Evolutionary conservation across 1,140 invertebrate species (phyloP).

Genomic region (Pinna nobilis): DNA sequence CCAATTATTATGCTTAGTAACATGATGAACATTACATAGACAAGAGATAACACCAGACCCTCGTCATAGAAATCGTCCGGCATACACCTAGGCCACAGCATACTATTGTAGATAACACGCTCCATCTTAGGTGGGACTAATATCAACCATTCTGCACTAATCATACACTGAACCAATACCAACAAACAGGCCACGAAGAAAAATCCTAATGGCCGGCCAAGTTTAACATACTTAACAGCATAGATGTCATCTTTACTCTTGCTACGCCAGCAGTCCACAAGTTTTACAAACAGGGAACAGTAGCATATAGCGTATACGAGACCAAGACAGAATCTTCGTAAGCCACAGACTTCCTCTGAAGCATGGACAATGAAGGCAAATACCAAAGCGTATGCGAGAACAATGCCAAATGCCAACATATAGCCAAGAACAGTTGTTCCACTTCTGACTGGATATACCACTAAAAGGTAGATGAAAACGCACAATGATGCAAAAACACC

Average conservation of each 20-base stretch:
- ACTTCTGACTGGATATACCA: slow-evolving; percentile 74
- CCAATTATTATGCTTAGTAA: slow-evolving; percentile 73
- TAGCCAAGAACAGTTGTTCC: slow-evolving; percentile 77
- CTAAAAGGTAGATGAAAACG: slow-evolving; percentile 75
- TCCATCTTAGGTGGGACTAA: slow-evolving; percentile 62
- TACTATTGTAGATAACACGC: slow-evolving; percentile 61
- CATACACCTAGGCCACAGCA: slow-evolving; percentile 66
- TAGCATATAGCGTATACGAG: slow-evolving; percentile 76
- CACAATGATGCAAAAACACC: slow-evolving; percentile 71
- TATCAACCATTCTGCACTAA: slow-evolving; percentile 76
- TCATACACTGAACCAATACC: slow-evolving; percentile 74
- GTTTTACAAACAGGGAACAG: slow-evolving; percentile 76
- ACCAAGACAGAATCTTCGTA: slow-evolving; percentile 73
- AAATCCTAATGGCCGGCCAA: slow-evolving; percentile 72
- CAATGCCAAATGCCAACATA: slow-evolving; percentile 75
- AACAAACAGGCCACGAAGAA: slow-evolving; percentile 72
- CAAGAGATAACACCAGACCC: slow-evolving; percentile 75
- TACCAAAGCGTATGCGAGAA: slow-evolving; percentile 75
- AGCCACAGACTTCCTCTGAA: slow-evolving; percentile 72
- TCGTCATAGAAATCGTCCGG: slow-evolving; percentile 73
- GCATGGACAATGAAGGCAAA: slow-evolving; percentile 76
- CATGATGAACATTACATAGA: slow-evolving; percentile 76
- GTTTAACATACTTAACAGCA: slow-evolving; percentile 68
- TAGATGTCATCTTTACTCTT: slow-evolving; percentile 66
- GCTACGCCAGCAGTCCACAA: slow-evolving; percentile 74